Conservation (phyloP, 2,888 invertebrate species). For the Ypsolopha scabrella region DNA sequence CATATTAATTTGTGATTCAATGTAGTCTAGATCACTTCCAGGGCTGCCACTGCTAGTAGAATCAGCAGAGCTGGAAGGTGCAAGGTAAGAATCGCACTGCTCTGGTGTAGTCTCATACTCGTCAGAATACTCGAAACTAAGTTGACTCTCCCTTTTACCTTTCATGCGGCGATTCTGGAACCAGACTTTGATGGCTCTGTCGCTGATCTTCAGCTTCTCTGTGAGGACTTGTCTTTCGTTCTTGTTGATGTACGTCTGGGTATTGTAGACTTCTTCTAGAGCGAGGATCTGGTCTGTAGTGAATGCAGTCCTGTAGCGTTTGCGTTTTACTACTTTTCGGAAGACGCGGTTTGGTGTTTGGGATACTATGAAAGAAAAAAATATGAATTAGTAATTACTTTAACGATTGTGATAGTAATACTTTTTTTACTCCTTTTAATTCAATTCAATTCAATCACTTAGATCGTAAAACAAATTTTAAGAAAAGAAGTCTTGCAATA, state of each 20-base stretch:
- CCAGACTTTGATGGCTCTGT: conserved; percentile 82
- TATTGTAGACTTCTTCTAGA: conserved; percentile 77
- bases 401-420: background rate
- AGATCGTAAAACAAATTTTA: too few species aligned
- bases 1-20: conserved; percentile 31
- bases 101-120: conserved; percentile 1
- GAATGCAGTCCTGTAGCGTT: conserved; percentile 80
- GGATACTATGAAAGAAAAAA: conserved; percentile 16
- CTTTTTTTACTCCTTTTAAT: too few species aligned
- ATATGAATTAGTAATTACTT: background rate
- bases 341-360: conserved; percentile 15
- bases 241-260: conserved; percentile 76
- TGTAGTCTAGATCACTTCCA: conserved; percentile 15
- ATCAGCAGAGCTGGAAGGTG: conserved; percentile 4
- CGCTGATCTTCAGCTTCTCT: conserved; percentile 66
- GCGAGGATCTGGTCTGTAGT: conserved; percentile 78
- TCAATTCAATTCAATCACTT: too few species aligned
- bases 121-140: conserved; percentile 4
- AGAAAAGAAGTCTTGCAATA: too few species aligned
- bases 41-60: conserved; percentile 3
- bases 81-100: background rate
- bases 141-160: conserved; percentile 39
- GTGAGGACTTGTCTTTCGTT: conserved; percentile 77
- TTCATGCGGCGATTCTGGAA: conserved; percentile 81
- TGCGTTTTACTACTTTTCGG: conserved; percentile 38